Evolutionary conservation across 2,113 vertebrate species (phyloP).

Genomic region (Pterocles burchelli): DNA sequence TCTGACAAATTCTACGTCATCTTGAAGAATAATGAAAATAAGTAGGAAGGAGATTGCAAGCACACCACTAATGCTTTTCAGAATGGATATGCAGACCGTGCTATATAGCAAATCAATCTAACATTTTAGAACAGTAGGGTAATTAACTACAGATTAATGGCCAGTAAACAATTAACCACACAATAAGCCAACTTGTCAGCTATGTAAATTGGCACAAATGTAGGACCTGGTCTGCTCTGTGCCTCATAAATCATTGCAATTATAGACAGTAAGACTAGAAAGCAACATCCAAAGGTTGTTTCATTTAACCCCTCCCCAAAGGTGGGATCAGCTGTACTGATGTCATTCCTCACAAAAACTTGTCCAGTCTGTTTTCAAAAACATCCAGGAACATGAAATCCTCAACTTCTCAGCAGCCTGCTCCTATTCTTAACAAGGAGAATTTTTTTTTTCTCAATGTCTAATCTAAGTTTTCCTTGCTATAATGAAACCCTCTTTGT

Average conservation of each 20-base stretch:
- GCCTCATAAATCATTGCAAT: conserved; percentile 14
- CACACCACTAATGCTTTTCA: background rate
- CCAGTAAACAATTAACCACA: background rate
- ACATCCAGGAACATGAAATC: background rate
- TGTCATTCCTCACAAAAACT: background rate
- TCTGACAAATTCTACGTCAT: background rate
- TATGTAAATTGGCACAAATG: conserved; percentile 3
- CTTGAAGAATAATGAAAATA: background rate
- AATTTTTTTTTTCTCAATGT: background rate
- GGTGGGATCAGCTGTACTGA: background rate
- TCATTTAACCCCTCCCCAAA: background rate
- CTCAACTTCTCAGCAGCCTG: background rate
- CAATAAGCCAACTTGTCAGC: background rate
- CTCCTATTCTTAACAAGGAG: background rate
- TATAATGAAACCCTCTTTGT: background rate
- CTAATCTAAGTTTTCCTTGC: background rate
- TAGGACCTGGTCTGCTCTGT: background rate
- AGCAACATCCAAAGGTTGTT: background rate
- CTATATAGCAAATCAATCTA: conserved; percentile 3
- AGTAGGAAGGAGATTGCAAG: background rate
- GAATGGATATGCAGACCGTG: background rate
- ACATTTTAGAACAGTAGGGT: background rate
- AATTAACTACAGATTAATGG: conserved; percentile 50
- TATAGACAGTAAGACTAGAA: conserved; percentile 3
- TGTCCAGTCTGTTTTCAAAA: background rate